These are phyloP conservation scores for Agrochola macilenta DNA, from an alignment of 2,888 invertebrate species.

Conservation along the genomic window DNA sequence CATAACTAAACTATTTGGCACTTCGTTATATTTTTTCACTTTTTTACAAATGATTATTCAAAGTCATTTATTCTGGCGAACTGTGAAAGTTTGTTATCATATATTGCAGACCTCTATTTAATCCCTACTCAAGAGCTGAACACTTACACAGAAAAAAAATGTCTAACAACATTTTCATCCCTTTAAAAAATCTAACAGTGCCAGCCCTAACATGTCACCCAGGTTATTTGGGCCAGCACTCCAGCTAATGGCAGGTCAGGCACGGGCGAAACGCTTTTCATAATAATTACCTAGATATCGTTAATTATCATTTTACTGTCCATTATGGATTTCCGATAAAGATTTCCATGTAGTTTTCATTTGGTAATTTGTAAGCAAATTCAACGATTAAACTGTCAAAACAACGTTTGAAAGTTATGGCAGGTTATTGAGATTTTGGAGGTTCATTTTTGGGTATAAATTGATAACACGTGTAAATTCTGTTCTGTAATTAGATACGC, in stretches of 20 bases:
- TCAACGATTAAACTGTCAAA: conserved; percentile 31
- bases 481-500: neutral
- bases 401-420: conserved; percentile 24
- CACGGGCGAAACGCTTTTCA: conserved; percentile 64
- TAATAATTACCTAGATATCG: conserved; percentile 68
- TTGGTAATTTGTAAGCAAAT: conserved; percentile 33
- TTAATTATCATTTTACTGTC: conserved; percentile 68
- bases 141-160: neutral
- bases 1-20: too few species aligned
- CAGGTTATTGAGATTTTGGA: conserved; percentile 5
- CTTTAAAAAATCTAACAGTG: conserved; percentile 7
- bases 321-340: conserved; percentile 63
- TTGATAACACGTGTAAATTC: neutral
- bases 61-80: too few species aligned
- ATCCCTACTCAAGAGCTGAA: neutral
- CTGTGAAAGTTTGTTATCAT: neutral
- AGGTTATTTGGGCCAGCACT: conserved; percentile 76
- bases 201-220: conserved; percentile 53
- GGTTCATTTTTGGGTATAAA: conserved; percentile 7
- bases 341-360: conserved; percentile 32
- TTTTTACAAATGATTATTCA: neutral
- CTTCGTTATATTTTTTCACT: too few species aligned
- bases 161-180: neutral
- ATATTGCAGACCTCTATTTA: neutral
- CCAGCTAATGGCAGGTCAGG: conserved; percentile 70